These are phyloP conservation scores for Orthosia cruda DNA, from an alignment of 2,888 invertebrate genomes.

Conservation along the genomic window DNA sequence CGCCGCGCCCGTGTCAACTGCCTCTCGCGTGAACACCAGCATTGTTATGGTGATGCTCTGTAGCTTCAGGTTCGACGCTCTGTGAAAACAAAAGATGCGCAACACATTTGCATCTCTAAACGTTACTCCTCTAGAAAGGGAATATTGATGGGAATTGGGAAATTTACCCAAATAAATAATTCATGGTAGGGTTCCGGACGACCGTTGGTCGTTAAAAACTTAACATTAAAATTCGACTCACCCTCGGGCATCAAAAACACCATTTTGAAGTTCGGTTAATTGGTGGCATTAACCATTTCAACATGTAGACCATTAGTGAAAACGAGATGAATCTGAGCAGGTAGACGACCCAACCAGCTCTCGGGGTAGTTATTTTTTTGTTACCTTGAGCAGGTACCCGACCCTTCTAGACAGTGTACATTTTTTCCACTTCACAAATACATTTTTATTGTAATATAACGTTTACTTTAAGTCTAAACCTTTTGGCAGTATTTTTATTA, in stretches of 20 bases:
- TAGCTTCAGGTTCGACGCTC: conserved; percentile 83
- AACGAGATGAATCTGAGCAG: conserved; percentile 85
- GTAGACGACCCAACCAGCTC: conserved; percentile 85
- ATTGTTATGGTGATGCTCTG: conserved; percentile 89
- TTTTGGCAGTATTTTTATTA: conserved; percentile 33
- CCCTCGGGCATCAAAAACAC: conserved; percentile 82
- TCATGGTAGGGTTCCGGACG: conserved; percentile 80
- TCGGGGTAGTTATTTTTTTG: conserved; percentile 84
- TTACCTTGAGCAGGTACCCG: conserved; percentile 86
- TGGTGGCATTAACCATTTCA: conserved; percentile 88
- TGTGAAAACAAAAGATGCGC: conserved; percentile 83
- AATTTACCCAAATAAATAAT: conserved; percentile 85
- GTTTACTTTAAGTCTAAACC: conserved; percentile 10
- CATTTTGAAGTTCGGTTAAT: conserved; percentile 86
- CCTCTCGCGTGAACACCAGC: conserved; percentile 84
- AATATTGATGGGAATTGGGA: conserved; percentile 74
- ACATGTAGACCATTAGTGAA: conserved; percentile 85
- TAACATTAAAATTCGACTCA: conserved; percentile 85
- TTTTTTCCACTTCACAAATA: conserved; percentile 67
- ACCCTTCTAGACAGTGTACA: conserved; percentile 77
- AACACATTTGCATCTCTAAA: conserved; percentile 85
- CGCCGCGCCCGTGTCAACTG: conserved; percentile 85
- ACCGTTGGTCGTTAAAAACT: conserved; percentile 73
- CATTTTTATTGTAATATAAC: conserved; percentile 43
- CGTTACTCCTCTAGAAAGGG: conserved; percentile 71